Conservation (phyloP, 2,113 vertebrate species). For the Triplophysa tibetana region DNA sequence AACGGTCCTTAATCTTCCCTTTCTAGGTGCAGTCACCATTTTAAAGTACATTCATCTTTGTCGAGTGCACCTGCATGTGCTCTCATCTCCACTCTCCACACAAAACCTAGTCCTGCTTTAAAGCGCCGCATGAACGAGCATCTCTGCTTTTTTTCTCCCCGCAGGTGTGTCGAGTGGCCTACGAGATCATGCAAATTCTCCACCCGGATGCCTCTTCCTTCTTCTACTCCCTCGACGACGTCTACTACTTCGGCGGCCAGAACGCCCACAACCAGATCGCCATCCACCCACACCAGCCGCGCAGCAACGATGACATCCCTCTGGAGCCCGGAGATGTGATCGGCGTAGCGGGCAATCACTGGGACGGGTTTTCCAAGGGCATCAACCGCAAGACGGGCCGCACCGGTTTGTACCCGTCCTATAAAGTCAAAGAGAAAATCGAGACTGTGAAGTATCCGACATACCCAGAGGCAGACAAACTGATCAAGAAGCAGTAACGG, state of each 20-base stretch:
- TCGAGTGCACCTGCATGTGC: slow-evolving; percentile 15
- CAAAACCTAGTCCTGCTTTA: background rate
- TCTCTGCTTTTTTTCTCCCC: background rate
- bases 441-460: slow-evolving; percentile 88
- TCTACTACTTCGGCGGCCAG: slow-evolving; percentile 91
- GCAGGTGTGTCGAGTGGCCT: slow-evolving; percentile 89
- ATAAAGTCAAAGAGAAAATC: slow-evolving; percentile 89
- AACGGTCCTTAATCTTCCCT: slow-evolving; percentile 24
- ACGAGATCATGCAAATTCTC: slow-evolving; percentile 91
- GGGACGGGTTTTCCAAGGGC: slow-evolving; percentile 90
- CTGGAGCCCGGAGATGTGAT: slow-evolving; percentile 87
- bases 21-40: slow-evolving; percentile 12
- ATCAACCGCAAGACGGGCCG: slow-evolving; percentile 85
- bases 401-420: slow-evolving; percentile 88
- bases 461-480: slow-evolving; percentile 86
- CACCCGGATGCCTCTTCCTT: slow-evolving; percentile 85
- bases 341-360: slow-evolving; percentile 89
- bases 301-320: slow-evolving; percentile 81
- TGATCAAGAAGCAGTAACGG: slow-evolving; percentile 59
- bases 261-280: slow-evolving; percentile 90
- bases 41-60: slow-evolving; percentile 23
- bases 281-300: slow-evolving; percentile 82
- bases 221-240: slow-evolving; percentile 89
- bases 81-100: background rate
- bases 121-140: slow-evolving; percentile 6